phyloP scores from a whole-genome alignment of 2,113 vertebrate genomes.

The Tachycineta bicolor region DNA sequence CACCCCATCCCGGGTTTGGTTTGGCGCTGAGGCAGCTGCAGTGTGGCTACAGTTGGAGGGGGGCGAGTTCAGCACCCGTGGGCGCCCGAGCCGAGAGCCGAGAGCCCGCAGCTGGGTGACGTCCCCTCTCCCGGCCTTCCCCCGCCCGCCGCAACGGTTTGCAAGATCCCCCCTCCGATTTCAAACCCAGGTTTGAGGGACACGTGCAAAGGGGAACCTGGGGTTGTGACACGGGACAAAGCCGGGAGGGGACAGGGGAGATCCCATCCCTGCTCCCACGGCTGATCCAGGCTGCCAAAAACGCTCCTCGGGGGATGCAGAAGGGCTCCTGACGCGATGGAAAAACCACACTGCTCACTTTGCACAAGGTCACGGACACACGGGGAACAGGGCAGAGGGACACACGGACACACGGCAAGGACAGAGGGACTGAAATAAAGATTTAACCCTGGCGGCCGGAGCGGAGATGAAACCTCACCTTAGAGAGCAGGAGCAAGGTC shows the following conservation, averaged over 20 bases:
- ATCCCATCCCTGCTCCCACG: neutral
- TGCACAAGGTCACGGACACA: slow-evolving; percentile 13
- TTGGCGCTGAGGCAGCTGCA: slow-evolving; percentile 26
- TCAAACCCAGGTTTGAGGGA: neutral
- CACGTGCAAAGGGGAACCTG: no score
- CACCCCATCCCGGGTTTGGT: neutral
- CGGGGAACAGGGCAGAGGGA: neutral
- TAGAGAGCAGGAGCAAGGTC: slow-evolving; percentile 67
- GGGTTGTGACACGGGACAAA: no score
- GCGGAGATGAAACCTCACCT: slow-evolving; percentile 52
- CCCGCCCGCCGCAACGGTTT: neutral
- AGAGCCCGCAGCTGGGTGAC: fast-evolving
- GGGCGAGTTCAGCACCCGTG: neutral
- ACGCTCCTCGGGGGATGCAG: neutral
- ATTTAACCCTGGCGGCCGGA: neutral
- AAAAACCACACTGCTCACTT: neutral
- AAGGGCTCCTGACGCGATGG: neutral
- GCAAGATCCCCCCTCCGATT: neutral
- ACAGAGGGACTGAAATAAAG: slow-evolving; percentile 20
- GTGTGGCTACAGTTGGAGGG: slow-evolving; percentile 36
- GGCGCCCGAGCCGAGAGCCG: no score
- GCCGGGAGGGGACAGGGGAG: neutral
- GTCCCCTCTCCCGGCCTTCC: neutral
- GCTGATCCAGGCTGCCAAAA: neutral
- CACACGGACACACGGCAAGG: slow-evolving; percentile 19